Conservation (phyloP, 2,113 vertebrate species). For the Nestor notabilis region DNA sequence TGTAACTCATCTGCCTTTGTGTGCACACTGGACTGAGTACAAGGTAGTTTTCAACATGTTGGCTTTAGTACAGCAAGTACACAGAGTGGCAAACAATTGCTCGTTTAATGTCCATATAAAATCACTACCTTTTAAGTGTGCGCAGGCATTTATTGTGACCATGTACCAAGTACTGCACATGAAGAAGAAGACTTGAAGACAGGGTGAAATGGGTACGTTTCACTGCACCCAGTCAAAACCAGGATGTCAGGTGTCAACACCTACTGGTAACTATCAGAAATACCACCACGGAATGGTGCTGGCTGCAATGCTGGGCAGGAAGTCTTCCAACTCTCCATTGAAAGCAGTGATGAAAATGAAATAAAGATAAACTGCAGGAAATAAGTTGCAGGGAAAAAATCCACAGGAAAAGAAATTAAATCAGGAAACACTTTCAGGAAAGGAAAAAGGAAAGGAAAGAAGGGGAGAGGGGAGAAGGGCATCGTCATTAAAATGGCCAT, state of each 20-base stretch:
- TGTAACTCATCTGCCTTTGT: not conserved
- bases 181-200: not conserved
- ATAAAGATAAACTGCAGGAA: not conserved
- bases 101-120: not conserved
- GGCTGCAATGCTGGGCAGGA: not conserved
- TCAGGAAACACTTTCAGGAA: not conserved
- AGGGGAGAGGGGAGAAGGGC: not conserved
- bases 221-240: not conserved
- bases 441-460: not conserved
- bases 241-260: not conserved
- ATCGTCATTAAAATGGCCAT: not conserved
- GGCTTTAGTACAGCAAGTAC: not conserved
- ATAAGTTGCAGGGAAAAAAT: not conserved
- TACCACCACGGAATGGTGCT: not conserved
- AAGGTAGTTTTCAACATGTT: not conserved
- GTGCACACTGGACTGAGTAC: fast-evolving
- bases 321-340: not conserved
- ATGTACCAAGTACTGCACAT: fast-evolving
- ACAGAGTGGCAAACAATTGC: not conserved
- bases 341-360: not conserved
- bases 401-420: not conserved
- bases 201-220: not conserved
- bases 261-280: not conserved
- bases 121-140: not conserved
- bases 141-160: not conserved